Base-by-base conservation (phyloP, 64 coral and sea anemone species). In the Stichodactyla mertensii region DNA sequence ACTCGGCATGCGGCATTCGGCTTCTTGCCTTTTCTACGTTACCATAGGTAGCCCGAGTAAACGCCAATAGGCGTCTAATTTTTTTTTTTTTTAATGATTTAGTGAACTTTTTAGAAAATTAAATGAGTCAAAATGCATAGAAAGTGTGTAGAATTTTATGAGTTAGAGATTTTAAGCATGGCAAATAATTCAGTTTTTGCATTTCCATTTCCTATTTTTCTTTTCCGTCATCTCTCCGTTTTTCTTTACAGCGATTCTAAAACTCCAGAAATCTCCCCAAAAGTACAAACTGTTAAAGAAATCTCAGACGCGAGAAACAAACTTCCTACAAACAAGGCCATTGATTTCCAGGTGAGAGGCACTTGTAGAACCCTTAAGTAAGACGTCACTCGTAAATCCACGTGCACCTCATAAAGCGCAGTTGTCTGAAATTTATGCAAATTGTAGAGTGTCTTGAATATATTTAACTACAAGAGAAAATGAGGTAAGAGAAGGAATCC, bases 311-410 rank as follows among this genome's bases (percentile, higher is more conserved):
- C 27, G 22, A 84, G 82, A 84, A 55, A 24, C 20, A 84, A 55
- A 24, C 52, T 84, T 24, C 82, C 82, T 57, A 84, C 53, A 20
- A 84, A 84, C 55, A 84, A 84, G 19, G 53, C 54, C 55, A 60
- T 84, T 57, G 82, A 84, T 60, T 84, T 84, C 82, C 82, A 84
- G 82, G 82, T 84, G 16, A 56, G 82, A 77, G 31, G 31, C 19
- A 58, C 54, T 16, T 19, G 36, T 23, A 26, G 16, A 54, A 22
- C 77, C 15, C 52, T 27, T 9, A 51, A 18, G 11, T n/a, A 27
- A 12, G 74, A 78, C 16, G 64, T 70, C 64, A 16, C 22, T 23
- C 22, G 16, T 70, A 18, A 18, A 16, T 16, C 16, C 64, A 16
- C 22, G 16, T 70, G 22, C 36, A 2, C 36, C 36, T 45, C 36